These are phyloP conservation scores for Microcebus murinus DNA, from an alignment of 2,113 vertebrate species.

Conservation along the genomic window DNA sequence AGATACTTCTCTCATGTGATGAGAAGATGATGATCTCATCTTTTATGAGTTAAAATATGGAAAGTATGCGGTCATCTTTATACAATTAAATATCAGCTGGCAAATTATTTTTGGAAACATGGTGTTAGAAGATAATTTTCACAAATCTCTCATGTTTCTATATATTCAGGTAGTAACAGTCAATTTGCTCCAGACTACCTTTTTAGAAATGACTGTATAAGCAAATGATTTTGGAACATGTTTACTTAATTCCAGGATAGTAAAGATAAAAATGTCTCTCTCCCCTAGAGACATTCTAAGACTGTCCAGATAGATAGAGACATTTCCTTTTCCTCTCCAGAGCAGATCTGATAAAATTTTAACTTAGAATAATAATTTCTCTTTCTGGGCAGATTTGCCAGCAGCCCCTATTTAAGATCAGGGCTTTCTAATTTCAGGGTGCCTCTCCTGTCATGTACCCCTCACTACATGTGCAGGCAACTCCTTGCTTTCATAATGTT, in stretches of 20 bases:
- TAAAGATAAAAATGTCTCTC: neutral
- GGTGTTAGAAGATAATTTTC: neutral
- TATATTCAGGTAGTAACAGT: neutral
- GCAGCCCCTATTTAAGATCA: neutral
- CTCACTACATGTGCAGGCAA: neutral
- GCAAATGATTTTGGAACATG: neutral
- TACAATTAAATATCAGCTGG: neutral
- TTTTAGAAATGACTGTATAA: neutral
- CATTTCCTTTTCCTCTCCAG: neutral
- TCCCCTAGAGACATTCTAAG: neutral
- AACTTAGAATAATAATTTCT: neutral
- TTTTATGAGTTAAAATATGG: neutral
- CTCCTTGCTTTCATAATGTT: neutral
- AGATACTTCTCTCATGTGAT: neutral
- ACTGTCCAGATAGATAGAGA: neutral
- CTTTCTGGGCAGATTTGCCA: neutral
- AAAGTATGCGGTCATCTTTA: neutral
- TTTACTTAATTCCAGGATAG: neutral
- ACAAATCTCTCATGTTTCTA: neutral
- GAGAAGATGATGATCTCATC: neutral
- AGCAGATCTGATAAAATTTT: neutral
- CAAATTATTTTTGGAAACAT: neutral
- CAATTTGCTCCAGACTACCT: neutral
- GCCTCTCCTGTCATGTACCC: neutral
- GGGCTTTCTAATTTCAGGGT: neutral